Evolutionary conservation across 2,797 vertebrate species (phyloP), one percentile per base, ranked within the genome.

Genomic region (Melanotaenia boesemani): DNA sequence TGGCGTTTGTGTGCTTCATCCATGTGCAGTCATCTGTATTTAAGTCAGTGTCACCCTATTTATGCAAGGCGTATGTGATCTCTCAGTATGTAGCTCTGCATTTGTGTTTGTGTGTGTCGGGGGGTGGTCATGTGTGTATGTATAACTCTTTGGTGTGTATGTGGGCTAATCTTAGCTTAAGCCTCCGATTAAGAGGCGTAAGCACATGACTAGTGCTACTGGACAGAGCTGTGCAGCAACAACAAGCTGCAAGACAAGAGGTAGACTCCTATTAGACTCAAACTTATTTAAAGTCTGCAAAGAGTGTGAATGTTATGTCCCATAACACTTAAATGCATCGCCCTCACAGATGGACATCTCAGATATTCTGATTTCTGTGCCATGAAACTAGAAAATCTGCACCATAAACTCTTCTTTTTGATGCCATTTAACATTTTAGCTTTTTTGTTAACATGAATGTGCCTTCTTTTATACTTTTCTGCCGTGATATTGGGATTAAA

Each of bases 121-220:
- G 37, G 55, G 36, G 34, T 28, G 48, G 63, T 12, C 68, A 13
- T 69, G 61, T 63, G 69, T 68, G 75, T 61, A 46, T 18, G 44
- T 18, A 16, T 58, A n/a, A 81, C 77, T 74, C 28, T 56, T 75
- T 68, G 67, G 69, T 85, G 79, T 81, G 74, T 89, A 84, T 90
- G 87, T 92, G 91, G 91, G 90, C 92, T 94, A 91, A 94, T 94
- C 91, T 92, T 92, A 89, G 88, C 86, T 94, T 93, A 93, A 86
- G 91, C 82, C 70, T 67, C 54, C 77, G 89, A 92, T 93, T 93
- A 93, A 88, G 85, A 82, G 84, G 81, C 65, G 83, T 74, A 80
- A 87, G 74, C 77, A 79, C 63, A 76, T 68, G 78, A 67, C 62
- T 41, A 62, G 73, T 71, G 73, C 70, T 63, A 41, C 83, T 77